phyloP scores from a whole-genome alignment of 2,113 vertebrate species.

The Psammodynastes pulverulentus region DNA sequence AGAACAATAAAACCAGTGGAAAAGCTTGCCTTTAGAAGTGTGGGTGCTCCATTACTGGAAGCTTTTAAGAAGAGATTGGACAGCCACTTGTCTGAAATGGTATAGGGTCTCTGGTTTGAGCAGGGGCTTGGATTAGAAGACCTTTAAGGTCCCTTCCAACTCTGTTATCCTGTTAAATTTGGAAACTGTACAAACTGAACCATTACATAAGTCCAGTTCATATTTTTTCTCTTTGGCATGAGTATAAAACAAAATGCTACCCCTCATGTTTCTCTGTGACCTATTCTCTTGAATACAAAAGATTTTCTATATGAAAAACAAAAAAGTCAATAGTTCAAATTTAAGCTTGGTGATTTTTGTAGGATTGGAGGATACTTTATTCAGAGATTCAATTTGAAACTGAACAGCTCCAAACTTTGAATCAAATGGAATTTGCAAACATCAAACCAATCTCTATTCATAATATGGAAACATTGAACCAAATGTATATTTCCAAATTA shows the following conservation, averaged over 20 bases:
- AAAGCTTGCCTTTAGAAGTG: too few species aligned
- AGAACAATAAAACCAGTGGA: too few species aligned
- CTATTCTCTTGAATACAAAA: neutral
- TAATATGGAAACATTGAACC: neutral
- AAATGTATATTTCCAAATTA: neutral
- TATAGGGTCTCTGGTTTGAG: too few species aligned
- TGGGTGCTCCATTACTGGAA: too few species aligned
- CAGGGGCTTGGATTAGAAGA: too few species aligned
- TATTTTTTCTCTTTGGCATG: neutral
- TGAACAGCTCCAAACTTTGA: neutral
- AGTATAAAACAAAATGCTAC: neutral
- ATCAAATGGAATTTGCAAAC: neutral
- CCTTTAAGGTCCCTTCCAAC: too few species aligned
- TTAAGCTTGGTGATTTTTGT: neutral
- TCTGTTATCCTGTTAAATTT: neutral
- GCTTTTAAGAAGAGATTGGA: too few species aligned
- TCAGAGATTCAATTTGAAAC: neutral
- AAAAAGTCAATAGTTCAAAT: neutral
- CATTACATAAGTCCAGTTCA: neutral
- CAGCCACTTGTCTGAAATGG: too few species aligned
- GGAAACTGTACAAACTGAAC: neutral
- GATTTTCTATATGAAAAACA: neutral
- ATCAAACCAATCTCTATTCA: neutral
- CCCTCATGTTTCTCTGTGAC: neutral
- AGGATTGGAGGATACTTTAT: neutral